Base-by-base conservation (phyloP, 2,888 invertebrate genomes). In the Elmis aenea region DNA sequence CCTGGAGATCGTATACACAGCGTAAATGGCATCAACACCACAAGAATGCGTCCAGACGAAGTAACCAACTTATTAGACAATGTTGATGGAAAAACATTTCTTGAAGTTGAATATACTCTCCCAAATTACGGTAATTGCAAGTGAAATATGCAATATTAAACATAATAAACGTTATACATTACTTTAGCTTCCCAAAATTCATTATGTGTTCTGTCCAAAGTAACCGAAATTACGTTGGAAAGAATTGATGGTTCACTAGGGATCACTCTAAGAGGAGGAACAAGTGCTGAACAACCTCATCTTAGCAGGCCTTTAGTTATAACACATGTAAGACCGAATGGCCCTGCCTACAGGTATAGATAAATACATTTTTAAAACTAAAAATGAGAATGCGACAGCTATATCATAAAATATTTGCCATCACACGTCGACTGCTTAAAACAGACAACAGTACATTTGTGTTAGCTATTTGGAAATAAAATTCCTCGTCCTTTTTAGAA, bases 321-420 rank as follows among this genome's bases (percentile, higher is more conserved):
- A 20, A 94, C 93, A 0, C 85, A 90, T 56, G 86, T 95, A 3
- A 75, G 92, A 48, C 81, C 88, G 5, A 86, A 88, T 33, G 91
- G 94, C 0, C 87, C 94, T 0, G 92, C 93, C 2, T 88, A 92
- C 51, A 75, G 75, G 73, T 82, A 69, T 52, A 51, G 40, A 21
- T 12, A 26, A 2, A 21, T 5, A 10, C 5, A 6, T 18, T 18
- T 18, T 18, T 18, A 18, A 18, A 6, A 6, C 18, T 8, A 18
- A 8, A 18, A 5, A 18, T 8, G 18, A 18, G n/a, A n/a, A n/a
- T n/a, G n/a, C n/a, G n/a, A n/a, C n/a, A n/a, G n/a, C n/a, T n/a
- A n/a, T n/a, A n/a, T n/a, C n/a, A n/a, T n/a, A n/a, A n/a, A n/a
- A n/a, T n/a, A n/a, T n/a, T n/a, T n/a, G n/a, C n/a, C n/a, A n/a